These are phyloP conservation scores for Myiothlypis coronata DNA, from an alignment of 2,797 vertebrate species.

Conservation along the genomic window DNA sequence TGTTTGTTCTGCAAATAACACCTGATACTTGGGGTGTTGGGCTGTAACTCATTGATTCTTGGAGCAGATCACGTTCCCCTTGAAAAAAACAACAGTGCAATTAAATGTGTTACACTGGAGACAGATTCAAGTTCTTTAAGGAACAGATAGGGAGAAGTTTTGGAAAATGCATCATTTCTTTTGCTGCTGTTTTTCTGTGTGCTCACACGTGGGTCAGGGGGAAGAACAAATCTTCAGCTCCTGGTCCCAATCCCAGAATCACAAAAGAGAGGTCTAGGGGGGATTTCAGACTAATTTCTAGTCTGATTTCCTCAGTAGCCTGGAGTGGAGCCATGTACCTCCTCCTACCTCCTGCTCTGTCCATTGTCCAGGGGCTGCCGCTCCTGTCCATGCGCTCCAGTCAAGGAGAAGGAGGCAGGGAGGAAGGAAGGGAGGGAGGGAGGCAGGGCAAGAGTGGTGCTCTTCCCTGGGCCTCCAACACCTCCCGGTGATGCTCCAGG, in stretches of 20 bases:
- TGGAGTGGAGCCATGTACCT: background rate
- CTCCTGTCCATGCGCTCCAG: background rate
- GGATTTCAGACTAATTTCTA: background rate
- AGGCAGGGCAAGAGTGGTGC: fast-evolving
- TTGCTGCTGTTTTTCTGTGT: background rate
- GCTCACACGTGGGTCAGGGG: fast-evolving
- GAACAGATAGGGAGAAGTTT: background rate
- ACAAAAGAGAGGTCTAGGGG: no score
- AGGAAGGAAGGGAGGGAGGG: background rate
- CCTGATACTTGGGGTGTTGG: background rate
- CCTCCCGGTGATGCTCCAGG: background rate
- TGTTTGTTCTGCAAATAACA: background rate
- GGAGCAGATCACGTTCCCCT: background rate
- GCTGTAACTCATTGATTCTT: background rate
- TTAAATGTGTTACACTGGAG: background rate
- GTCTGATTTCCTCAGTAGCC: background rate
- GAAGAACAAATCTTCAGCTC: background rate
- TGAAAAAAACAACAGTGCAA: background rate
- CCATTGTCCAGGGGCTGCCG: fast-evolving
- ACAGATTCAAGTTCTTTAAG: background rate
- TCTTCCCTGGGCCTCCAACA: background rate
- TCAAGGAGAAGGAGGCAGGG: background rate
- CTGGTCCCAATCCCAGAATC: background rate
- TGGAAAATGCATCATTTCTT: background rate
- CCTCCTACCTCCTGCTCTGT: background rate